Conservation (phyloP, 2,113 vertebrate genomes). For the Macquaria australasica region DNA sequence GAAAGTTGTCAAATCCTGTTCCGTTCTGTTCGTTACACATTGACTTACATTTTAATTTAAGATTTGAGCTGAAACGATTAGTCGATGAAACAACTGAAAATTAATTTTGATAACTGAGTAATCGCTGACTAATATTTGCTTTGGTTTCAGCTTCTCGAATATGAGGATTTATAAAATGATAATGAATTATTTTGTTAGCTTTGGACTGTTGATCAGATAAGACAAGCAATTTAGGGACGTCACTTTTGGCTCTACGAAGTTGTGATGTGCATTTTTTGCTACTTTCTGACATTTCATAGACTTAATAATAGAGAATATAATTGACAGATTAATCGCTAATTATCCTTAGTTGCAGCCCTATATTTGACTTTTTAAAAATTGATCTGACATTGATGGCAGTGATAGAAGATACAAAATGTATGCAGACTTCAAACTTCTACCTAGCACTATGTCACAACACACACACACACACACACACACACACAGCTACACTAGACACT, state of each 20-base stretch:
- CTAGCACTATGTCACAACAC: neutral
- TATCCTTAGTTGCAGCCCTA: neutral
- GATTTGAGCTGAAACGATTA: constrained; percentile 22
- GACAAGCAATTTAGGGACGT: neutral
- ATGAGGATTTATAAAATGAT: neutral
- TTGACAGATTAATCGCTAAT: neutral
- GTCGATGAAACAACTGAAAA: neutral
- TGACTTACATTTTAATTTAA: constrained; percentile 20
- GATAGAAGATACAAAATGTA: neutral
- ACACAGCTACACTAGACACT: too few species aligned
- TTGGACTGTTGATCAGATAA: neutral
- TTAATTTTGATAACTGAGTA: constrained; percentile 4
- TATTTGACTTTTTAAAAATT: neutral
- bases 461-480: constrained; percentile 15
- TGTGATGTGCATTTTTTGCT: neutral
- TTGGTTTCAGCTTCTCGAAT: constrained; percentile 7
- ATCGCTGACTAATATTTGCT: constrained; percentile 1
- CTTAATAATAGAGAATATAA: neutral
- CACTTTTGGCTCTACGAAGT: neutral
- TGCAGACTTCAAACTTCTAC: neutral
- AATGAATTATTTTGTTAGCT: neutral
- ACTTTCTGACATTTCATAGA: neutral
- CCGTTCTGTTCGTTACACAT: neutral
- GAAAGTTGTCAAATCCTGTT: constrained; percentile 40
- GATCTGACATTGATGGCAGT: neutral